Base-by-base conservation (phyloP, 2,113 vertebrate genomes). In the Lagopus leucura region DNA sequence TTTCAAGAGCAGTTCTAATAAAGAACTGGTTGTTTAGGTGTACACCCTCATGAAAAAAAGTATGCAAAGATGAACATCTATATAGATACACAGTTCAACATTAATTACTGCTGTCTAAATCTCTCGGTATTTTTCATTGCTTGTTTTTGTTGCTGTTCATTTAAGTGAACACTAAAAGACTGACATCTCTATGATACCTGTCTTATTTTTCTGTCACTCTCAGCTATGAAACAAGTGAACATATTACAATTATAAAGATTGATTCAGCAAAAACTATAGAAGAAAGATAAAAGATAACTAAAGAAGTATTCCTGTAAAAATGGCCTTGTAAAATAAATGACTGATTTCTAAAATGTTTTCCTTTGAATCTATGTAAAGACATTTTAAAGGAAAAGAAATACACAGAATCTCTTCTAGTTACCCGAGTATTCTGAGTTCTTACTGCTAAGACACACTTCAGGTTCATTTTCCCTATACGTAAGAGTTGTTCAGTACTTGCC, bases 211-310 rank as follows among this genome's bases (percentile, higher is more conserved):
- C 25, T 72, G 28, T 2, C 2, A 64, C 16, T 45, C 32, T 65
- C 55, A 42, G 1, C 0, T 27, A 38, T 25, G 17, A 3, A 60
- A 3, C 2, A 63, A 81, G 8, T 5, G 27, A 9, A 14, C 13
- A 2, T 32, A 8, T 32, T 14, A 47, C 64, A 34, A 21, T 65
- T 72, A 43, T 57, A 57, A 82, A 86, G 15, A 57, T 15, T 47
- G 2, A 1, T 25, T 58, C 8, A 74, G 66, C 2, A 66, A 66
- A 55, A 79, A 7, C 4, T 16, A 6, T 32, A 19, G 36, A 88
- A 72, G 6, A 71, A 74, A 67, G 47, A 5, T 40, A 13, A 28
- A 74, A 67, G 47, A 5, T 40, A 13, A 32, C 10, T 77, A 61
- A 66, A 61, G 38, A 90, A 73, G 65, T 21, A 61, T 4, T 30